Percentiles rank a stretch among this genome's conserved stretches.
Conservation (phyloP, 2,113 vertebrate genomes). For the Nannobrachium achirus region DNA sequence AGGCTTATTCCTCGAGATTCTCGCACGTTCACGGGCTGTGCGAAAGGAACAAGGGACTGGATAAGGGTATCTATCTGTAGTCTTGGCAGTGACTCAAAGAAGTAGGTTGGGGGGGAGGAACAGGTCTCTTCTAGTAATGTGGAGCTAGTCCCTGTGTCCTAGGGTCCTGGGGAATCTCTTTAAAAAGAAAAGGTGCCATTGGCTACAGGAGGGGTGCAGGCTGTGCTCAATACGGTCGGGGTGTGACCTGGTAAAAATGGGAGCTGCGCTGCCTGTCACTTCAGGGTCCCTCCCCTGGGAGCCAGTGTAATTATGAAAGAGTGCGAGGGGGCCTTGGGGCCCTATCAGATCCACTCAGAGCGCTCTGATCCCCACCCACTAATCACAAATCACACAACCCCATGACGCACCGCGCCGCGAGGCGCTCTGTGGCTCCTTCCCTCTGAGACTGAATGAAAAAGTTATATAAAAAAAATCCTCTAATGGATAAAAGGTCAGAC, state of each 20-base stretch:
- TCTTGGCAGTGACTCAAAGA: slow-evolving; percentile 44
- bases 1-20: slow-evolving; percentile 19
- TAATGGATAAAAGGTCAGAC: slow-evolving; percentile 76
- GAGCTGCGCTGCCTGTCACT: slow-evolving; percentile 72
- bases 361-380: slow-evolving; percentile 74
- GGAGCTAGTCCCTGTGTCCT: slow-evolving; percentile 75
- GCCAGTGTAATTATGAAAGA: slow-evolving; percentile 80
- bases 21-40: slow-evolving; percentile 40
- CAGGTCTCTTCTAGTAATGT: slow-evolving; percentile 76
- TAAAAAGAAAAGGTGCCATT: slow-evolving; percentile 77
- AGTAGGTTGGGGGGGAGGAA: slow-evolving; percentile 69
- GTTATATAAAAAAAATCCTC: slow-evolving; percentile 73
- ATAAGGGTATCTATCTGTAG: slow-evolving; percentile 7
- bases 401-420: slow-evolving; percentile 19
- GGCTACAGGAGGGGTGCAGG: slow-evolving; percentile 51
- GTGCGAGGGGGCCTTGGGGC: slow-evolving; percentile 71
- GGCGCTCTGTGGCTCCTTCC: slow-evolving; percentile 71
- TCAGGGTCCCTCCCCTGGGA: slow-evolving; percentile 75
- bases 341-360: slow-evolving; percentile 61
- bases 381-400: slow-evolving; percentile 79
- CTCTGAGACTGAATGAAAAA: slow-evolving; percentile 74
- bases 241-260: slow-evolving; percentile 80
- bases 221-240: slow-evolving; percentile 65
- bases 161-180: slow-evolving; percentile 73
- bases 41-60: slow-evolving; percentile 34